phyloP scores from a whole-genome alignment of 2,888 invertebrate genomes.

The Synanthedon myopaeformis region DNA sequence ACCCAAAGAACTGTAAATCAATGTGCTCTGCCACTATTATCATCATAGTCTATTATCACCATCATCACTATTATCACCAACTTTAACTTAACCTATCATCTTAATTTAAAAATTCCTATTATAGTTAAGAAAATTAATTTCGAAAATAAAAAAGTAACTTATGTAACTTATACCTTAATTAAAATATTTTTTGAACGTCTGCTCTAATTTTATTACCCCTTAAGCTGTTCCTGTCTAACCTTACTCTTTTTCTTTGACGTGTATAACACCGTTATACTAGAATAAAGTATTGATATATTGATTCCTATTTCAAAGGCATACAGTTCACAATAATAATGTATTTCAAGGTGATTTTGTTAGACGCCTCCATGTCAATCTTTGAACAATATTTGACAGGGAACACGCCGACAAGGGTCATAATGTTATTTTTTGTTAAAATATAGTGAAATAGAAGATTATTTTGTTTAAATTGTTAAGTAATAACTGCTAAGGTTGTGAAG shows the following conservation, averaged over 20 bases:
- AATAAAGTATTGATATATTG: neutral
- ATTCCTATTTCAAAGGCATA: too few relatives aligned
- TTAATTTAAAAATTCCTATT: too few relatives aligned
- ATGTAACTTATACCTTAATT: constrained; percentile 28
- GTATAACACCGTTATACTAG: constrained; percentile 11
- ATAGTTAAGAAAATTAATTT: too few relatives aligned
- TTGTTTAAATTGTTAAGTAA: too few relatives aligned
- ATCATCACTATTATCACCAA: too few relatives aligned
- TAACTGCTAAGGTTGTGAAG: too few relatives aligned
- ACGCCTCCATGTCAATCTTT: constrained; percentile 21
- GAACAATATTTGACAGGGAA: constrained; percentile 17
- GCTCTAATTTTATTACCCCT: constrained; percentile 8
- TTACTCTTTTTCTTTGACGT: constrained; percentile 19
- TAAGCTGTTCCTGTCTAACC: constrained; percentile 8
- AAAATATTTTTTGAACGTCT: constrained; percentile 2
- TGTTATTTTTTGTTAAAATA: neutral
- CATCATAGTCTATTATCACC: too few relatives aligned
- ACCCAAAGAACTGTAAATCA: too few relatives aligned
- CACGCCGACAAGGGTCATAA: neutral
- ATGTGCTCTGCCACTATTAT: too few relatives aligned
- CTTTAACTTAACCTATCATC: too few relatives aligned
- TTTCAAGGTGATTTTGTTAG: constrained; percentile 1
- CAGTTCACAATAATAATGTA: neutral
- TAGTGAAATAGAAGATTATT: too few relatives aligned
- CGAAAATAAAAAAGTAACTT: constrained; percentile 22